These are phyloP conservation scores for Thalassaphorura encarpata DNA, from an alignment of 1,140 invertebrate species.

Conservation along the genomic window DNA sequence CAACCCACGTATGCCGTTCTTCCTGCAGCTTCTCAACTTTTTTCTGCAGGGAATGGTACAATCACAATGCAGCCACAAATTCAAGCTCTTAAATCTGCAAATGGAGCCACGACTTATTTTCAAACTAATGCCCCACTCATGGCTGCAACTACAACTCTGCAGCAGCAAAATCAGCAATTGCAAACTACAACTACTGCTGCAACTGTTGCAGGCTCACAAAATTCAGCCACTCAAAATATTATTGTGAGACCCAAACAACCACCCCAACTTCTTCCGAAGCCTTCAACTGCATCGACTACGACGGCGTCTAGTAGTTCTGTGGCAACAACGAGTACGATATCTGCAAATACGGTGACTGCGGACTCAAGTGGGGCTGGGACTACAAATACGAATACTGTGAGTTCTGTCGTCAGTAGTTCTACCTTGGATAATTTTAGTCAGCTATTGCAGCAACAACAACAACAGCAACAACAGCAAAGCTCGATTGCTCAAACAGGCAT, in stretches of 20 bases:
- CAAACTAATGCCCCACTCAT: slow-evolving; percentile 16
- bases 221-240: slow-evolving; percentile 4
- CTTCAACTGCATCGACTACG: neutral
- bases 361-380: no score
- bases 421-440: neutral
- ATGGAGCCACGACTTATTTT: slow-evolving; percentile 20
- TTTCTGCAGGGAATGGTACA: slow-evolving; percentile 27
- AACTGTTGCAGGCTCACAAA: slow-evolving; percentile 13
- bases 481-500: slow-evolving; percentile 1
- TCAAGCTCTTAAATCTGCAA: slow-evolving; percentile 22
- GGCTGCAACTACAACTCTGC: neutral
- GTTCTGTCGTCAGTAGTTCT: neutral
- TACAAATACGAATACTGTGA: neutral
- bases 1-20: slow-evolving; percentile 23
- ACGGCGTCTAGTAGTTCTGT: neutral
- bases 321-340: neutral
- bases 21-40: slow-evolving; percentile 16
- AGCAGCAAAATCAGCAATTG: no score
- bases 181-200: neutral
- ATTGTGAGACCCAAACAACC: slow-evolving; percentile 20
- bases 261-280: slow-evolving; percentile 30
- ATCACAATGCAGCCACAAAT: slow-evolving; percentile 29
- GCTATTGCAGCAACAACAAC: neutral
- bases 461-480: slow-evolving; percentile 16
- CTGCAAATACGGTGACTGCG: neutral